Base-by-base conservation (phyloP, 2,797 vertebrate genomes). In the Cuculus canorus region DNA sequence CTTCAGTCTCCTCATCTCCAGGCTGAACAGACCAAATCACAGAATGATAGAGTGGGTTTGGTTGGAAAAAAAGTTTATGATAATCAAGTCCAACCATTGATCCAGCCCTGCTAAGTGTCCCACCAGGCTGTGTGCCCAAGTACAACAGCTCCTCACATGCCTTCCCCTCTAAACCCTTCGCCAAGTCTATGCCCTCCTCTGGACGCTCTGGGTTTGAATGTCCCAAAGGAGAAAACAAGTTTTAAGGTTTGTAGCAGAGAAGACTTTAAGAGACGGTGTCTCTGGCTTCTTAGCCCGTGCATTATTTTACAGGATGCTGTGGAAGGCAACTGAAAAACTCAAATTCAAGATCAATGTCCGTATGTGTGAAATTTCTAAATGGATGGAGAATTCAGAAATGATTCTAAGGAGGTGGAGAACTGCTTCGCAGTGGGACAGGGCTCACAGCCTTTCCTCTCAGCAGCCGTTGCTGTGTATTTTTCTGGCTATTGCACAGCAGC, bases 381-480 rank as follows among this genome's bases (percentile, higher is more conserved):
- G 24, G 35, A 7, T 30, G 52, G 28, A 37, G n/a, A 54, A 35
- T 25, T 32, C 47, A 14, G 45, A 32, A 63, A 13, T 39, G 4
- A 15, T 54, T 64, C 17, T 41, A 6, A n/a, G 60, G 39, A 41
- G 12, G 4, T 19, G 18, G 61, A 27, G 54, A 80, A 2, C 8
- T 37, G 17, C 45, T 27, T 78, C 78, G 39, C 37, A 2, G 53
- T 43, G 79, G 68, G 25, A 25, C 16, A 4, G 5, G 11, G 5
- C 1, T 0, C 11, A 4, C 32, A 33, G 37, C 54, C 66, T 18
- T 33, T 33, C 45, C 30, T 45, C 25, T 7, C 9, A 2, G 5
- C 57, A 60, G 3, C 45, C 1, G 0, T 17, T 2, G 0, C 4
- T 11, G 30, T 0, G 0, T 23, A 1, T 28, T 65, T 45, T 79